Conservation (phyloP, 2,888 invertebrate genomes). For the Acanthoscelides obtectus region DNA sequence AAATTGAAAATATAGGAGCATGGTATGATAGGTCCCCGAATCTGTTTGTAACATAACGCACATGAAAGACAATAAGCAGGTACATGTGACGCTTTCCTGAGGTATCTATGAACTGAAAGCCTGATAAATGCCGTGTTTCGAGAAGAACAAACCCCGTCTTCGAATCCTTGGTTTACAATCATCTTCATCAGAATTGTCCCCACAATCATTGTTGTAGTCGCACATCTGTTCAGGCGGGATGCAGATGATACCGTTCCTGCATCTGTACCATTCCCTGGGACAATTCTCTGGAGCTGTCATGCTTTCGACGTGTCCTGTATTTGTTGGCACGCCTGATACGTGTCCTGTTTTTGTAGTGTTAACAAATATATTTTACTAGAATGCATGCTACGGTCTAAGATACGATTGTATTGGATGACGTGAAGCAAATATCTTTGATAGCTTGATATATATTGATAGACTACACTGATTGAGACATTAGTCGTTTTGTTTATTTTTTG, state of each 20-base stretch:
- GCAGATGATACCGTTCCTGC: conserved; percentile 56
- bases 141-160: conserved; percentile 45
- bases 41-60: too few relatives aligned
- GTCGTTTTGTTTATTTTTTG: too few relatives aligned
- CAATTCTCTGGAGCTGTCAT: conserved; percentile 14
- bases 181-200: conserved; percentile 60
- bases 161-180: conserved; percentile 50
- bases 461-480: too few relatives aligned
- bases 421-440: too few relatives aligned
- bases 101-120: neutral
- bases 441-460: too few relatives aligned
- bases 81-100: neutral
- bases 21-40: too few relatives aligned
- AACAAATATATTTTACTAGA: neutral
- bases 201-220: conserved; percentile 58
- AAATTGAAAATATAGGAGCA: too few relatives aligned
- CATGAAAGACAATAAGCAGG: neutral
- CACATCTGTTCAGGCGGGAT: conserved; percentile 55
- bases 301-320: too few relatives aligned
- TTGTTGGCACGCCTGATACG: too few relatives aligned
- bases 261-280: conserved; percentile 33
- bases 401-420: neutral
- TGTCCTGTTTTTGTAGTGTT: neutral
- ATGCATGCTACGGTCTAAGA: neutral
- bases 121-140: neutral